Evolutionary conservation across 2,113 vertebrate species (phyloP), one percentile per base, ranked within the genome.

Genomic region (Tragelaphus strepsiceros): DNA sequence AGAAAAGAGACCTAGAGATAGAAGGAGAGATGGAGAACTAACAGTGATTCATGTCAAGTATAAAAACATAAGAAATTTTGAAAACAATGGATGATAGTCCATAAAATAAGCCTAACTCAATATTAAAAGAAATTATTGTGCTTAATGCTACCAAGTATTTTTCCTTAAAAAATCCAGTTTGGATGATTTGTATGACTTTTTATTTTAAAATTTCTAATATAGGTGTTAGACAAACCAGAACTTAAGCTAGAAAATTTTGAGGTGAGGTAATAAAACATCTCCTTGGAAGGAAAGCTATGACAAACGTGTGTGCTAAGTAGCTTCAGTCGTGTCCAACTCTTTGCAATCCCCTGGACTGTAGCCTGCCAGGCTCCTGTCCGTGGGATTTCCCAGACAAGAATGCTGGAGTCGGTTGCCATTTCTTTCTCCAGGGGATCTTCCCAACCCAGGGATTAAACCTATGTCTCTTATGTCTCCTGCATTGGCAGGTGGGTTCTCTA

Each of bases 31-130:
- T 88, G 26, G 39, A 77, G 28, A 88, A 17, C 67, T 95, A 87
- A 49, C 82, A 86, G 24, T 96, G 88, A 96, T 89, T 98, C 81
- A 91, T 82, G 21, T 59, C 30, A 93, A 97, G 77, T 96, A 89
- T 43, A 95, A 97, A 96, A 95, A 91, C 43, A 93, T 51, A 96
- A 77, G 30, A 67, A 78, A 91, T 95, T 95, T 91, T 61, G 67
- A 98, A 94, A 86, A 43, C 43, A 96, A 21, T 91, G 11, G 19
- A 11, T 96, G 61, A 77, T 24, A 93, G 51, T 83, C 35, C 78
- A 85, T 85, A 85, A 93, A 87, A 82, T 94, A 94, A 94, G 28
- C 13, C 67, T 93, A 93, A 59, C 32, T 97, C 39, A 2, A 94
- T 74, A 86, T 54, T 82, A 64, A 88, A 67, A 96, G 8, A 96